Conservation (phyloP, 2,888 invertebrate species). For the Dryobotodes eremita region DNA sequence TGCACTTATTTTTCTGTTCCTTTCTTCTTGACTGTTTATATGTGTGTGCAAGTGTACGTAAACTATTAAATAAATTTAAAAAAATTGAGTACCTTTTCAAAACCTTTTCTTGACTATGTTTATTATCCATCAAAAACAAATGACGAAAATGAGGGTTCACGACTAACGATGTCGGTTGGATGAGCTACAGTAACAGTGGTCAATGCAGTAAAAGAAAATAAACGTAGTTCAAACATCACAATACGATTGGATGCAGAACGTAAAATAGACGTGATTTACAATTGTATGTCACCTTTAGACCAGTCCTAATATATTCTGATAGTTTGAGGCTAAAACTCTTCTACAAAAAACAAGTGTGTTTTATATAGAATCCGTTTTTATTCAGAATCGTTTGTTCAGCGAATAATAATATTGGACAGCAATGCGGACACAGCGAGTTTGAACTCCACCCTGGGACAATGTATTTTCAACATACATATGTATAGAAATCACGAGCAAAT, state of each 20-base stretch:
- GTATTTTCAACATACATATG: slow-evolving; percentile 36
- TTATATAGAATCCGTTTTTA: slow-evolving; percentile 35
- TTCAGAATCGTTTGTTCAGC: slow-evolving; percentile 50
- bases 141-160: background rate
- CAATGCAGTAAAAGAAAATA: slow-evolving; percentile 7
- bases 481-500: slow-evolving; percentile 29
- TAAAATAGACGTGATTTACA: slow-evolving; percentile 37
- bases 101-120: background rate
- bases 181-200: background rate
- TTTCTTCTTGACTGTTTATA: background rate
- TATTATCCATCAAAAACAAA: background rate
- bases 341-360: slow-evolving; percentile 43
- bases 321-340: slow-evolving; percentile 40
- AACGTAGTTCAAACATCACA: slow-evolving; percentile 16
- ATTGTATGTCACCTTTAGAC: slow-evolving; percentile 32
- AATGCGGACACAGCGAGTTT: slow-evolving; percentile 41
- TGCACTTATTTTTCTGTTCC: background rate
- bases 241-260: background rate
- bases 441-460: slow-evolving; percentile 40
- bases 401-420: slow-evolving; percentile 50
- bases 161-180: too few relatives aligned
- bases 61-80: too few relatives aligned
- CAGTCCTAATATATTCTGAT: slow-evolving; percentile 31
- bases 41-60: background rate
- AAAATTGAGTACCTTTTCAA: too few relatives aligned